A percentile compares a stretch with the other conserved stretches of the same genome.
phyloP scores from a whole-genome alignment of 2,113 vertebrate species.

The Sarotherodon lohbergeri region DNA sequence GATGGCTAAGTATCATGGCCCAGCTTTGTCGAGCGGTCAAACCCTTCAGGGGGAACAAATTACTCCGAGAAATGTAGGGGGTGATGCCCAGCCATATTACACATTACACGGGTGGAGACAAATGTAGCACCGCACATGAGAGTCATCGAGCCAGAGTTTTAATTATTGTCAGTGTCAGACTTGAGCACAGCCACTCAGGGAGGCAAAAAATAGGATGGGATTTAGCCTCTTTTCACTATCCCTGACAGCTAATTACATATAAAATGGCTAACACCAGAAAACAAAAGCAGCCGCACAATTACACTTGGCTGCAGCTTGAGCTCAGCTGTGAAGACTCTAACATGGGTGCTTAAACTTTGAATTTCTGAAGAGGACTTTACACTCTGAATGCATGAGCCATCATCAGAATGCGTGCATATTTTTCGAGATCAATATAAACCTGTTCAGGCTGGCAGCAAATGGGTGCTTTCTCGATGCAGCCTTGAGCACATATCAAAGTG shows the following conservation, averaged over 20 bases:
- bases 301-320: constrained; percentile 24
- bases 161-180: constrained; percentile 70
- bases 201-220: constrained; percentile 54
- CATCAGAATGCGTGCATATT: constrained; percentile 25
- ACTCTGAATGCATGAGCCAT: background rate
- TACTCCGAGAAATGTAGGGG: constrained; percentile 29
- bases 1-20: constrained; percentile 52
- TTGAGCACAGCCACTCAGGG: constrained; percentile 37
- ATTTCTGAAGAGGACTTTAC: constrained; percentile 13
- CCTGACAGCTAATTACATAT: constrained; percentile 71
- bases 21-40: constrained; percentile 46
- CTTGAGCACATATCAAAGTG: constrained; percentile 31
- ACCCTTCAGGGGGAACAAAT: constrained; percentile 56
- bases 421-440: constrained; percentile 27
- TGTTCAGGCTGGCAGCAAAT: constrained; percentile 16
- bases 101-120: constrained; percentile 53
- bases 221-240: constrained; percentile 57
- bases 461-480: constrained; percentile 14
- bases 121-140: constrained; percentile 39
- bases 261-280: constrained; percentile 57
- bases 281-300: constrained; percentile 57
- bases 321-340: constrained; percentile 18
- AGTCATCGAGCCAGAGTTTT: constrained; percentile 61
- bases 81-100: constrained; percentile 26
- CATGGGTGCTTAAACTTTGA: constrained; percentile 16